Percentiles rank a stretch among this genome's conserved stretches.
phyloP scores from a whole-genome alignment of 2,113 vertebrate genomes.

The Fulica atra region DNA sequence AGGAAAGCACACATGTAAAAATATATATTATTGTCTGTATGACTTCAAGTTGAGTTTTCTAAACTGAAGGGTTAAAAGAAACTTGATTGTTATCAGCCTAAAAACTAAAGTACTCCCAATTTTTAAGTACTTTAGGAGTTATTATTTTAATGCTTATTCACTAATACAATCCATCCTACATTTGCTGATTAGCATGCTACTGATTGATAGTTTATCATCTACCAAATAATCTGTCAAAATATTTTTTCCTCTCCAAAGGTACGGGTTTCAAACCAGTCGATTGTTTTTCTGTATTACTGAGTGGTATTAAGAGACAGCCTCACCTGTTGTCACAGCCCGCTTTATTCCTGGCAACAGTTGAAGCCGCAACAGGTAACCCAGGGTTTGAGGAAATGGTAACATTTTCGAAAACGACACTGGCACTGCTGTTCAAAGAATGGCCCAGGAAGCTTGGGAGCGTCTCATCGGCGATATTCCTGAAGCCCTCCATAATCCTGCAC shows the following conservation, averaged over 20 bases:
- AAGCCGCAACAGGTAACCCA: constrained; percentile 92
- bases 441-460: constrained; percentile 86
- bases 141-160: neutral
- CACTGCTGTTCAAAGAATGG: constrained; percentile 77
- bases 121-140: neutral
- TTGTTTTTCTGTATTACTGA: neutral
- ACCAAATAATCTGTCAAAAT: neutral
- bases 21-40: neutral
- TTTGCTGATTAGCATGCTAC: neutral
- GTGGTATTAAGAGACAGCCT: neutral
- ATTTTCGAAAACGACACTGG: constrained; percentile 79
- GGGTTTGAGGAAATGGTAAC: constrained; percentile 86
- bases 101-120: neutral
- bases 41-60: neutral
- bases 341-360: constrained; percentile 88
- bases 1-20: neutral
- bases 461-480: constrained; percentile 88
- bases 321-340: constrained; percentile 81
- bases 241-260: neutral
- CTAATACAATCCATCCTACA: neutral
- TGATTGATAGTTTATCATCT: neutral
- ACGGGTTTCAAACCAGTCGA: neutral
- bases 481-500: constrained; percentile 79
- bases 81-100: neutral
- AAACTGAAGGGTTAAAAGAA: neutral